phyloP scores from a whole-genome alignment of 2,888 invertebrate species.

The Macaria liturata region DNA sequence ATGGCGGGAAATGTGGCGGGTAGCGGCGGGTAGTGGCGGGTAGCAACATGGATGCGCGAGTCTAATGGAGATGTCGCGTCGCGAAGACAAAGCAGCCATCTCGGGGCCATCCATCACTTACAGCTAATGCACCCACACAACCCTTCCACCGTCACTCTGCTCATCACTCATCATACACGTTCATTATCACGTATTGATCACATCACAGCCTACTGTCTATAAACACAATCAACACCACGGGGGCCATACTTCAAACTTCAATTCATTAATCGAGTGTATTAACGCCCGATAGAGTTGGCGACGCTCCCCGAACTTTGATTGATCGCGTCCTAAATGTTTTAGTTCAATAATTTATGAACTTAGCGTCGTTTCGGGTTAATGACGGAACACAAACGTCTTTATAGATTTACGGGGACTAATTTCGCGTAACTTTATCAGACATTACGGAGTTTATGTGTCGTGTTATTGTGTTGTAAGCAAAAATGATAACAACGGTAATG shows the following conservation, averaged over 20 bases:
- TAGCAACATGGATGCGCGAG: conserved; percentile 25
- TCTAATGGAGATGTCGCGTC: conserved; percentile 62
- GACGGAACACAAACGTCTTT: conserved; percentile 29
- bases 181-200: conserved; percentile 32
- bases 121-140: conserved; percentile 67
- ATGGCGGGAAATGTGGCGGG: conserved; percentile 10
- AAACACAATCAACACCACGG: too few relatives aligned
- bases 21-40: neutral
- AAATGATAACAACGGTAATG: conserved; percentile 66
- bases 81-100: conserved; percentile 43
- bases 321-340: conserved; percentile 20
- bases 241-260: neutral
- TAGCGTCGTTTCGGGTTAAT: conserved; percentile 28
- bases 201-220: too few relatives aligned
- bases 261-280: conserved; percentile 10
- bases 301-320: conserved; percentile 15
- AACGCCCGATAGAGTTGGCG: conserved; percentile 8
- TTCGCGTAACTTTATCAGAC: conserved; percentile 41
- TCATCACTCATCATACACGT: conserved; percentile 47
- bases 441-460: conserved; percentile 49
- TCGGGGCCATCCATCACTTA: conserved; percentile 68
- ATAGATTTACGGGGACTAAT: conserved; percentile 41
- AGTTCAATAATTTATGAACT: conserved; percentile 25
- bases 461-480: conserved; percentile 58
- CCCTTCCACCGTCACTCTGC: conserved; percentile 58